Percentiles rank a stretch among this genome's conserved stretches.
Conservation (phyloP, 2,113 vertebrate species). For the Oenanthe oenanthe region DNA sequence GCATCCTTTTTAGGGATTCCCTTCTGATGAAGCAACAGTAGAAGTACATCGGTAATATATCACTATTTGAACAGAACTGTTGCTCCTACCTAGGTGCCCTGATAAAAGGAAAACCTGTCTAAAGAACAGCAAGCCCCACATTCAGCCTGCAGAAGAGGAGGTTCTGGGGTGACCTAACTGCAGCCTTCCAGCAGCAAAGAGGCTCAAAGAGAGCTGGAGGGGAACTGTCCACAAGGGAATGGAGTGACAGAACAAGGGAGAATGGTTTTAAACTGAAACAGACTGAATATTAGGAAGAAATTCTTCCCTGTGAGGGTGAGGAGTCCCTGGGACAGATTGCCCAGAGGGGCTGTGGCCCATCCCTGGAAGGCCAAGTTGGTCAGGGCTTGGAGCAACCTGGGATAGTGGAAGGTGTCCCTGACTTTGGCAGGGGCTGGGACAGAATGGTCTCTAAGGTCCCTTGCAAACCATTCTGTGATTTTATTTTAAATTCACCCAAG, state of each 20-base stretch:
- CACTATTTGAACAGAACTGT: not conserved
- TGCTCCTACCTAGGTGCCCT: not conserved
- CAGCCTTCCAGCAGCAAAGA: not conserved
- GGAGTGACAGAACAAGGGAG: not conserved
- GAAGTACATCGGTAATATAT: not conserved
- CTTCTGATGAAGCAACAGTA: not conserved
- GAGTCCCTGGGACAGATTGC: not conserved
- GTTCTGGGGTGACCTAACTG: not conserved
- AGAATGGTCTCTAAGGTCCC: not conserved
- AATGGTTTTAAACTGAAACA: not conserved
- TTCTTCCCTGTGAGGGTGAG: not conserved
- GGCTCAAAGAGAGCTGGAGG: not conserved
- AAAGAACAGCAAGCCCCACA: not conserved
- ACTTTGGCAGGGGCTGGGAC: not conserved
- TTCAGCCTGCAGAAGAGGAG: not conserved
- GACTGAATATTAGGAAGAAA: not conserved
- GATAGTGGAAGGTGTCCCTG: not conserved
- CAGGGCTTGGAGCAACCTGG: not conserved
- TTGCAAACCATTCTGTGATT: not conserved
- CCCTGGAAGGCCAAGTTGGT: not conserved
- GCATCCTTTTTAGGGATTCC: not conserved
- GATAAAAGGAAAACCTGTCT: not conserved
- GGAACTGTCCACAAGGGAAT: not conserved
- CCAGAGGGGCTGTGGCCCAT: not conserved
- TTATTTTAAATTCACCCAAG: not conserved